phyloP scores from a whole-genome alignment of 2,113 vertebrate species.

The Narcine bancroftii region DNA sequence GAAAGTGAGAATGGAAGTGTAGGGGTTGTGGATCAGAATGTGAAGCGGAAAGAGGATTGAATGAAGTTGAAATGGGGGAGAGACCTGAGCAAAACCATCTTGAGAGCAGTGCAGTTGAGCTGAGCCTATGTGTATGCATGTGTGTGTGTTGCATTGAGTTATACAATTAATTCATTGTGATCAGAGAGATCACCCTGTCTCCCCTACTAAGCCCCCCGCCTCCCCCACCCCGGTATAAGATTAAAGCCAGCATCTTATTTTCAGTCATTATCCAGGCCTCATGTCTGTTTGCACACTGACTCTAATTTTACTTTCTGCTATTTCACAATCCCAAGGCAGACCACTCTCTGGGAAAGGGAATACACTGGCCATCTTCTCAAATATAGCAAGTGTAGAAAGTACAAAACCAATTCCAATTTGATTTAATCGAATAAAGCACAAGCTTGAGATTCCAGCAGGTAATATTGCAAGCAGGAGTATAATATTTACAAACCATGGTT shows the following conservation, averaged over 20 bases:
- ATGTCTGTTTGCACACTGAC: background rate
- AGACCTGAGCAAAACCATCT: background rate
- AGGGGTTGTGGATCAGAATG: background rate
- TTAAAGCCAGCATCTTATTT: background rate
- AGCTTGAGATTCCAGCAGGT: too few relatives aligned
- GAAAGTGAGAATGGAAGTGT: too few relatives aligned
- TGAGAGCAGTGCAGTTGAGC: background rate
- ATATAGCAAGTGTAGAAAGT: too few relatives aligned
- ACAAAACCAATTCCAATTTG: background rate
- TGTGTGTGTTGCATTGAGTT: background rate
- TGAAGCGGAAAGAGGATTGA: background rate
- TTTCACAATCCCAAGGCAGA: background rate
- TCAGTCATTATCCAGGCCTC: background rate
- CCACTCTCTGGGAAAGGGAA: background rate
- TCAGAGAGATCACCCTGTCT: background rate
- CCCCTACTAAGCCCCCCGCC: too few relatives aligned
- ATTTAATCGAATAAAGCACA: slow-evolving; percentile 18
- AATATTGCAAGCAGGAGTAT: background rate
- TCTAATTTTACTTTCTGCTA: background rate
- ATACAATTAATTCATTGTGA: background rate
- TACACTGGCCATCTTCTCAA: background rate
- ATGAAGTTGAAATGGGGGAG: background rate
- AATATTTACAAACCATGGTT: background rate
- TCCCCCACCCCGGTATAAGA: background rate
- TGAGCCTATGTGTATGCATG: background rate